phyloP scores from a whole-genome alignment of 1,140 invertebrate genomes.

The Heliothis virescens region DNA sequence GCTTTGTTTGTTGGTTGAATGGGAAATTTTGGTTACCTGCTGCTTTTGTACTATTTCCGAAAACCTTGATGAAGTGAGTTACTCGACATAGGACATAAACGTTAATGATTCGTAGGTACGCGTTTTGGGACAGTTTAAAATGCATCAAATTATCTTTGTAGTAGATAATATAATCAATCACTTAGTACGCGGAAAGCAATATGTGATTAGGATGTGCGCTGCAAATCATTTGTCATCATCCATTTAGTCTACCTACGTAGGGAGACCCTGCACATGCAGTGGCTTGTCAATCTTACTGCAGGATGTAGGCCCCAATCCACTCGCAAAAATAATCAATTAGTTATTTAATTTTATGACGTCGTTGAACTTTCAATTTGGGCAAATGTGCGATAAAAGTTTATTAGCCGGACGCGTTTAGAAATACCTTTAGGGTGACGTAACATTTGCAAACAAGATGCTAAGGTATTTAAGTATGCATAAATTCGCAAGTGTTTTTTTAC shows the following conservation, averaged over 20 bases:
- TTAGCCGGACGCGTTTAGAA: constrained; percentile 14
- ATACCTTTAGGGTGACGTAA: constrained; percentile 24
- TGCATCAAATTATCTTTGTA: no score
- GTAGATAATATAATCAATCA: not conserved
- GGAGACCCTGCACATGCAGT: constrained; percentile 11
- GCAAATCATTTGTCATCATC: constrained; percentile 22
- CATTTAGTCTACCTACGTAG: constrained; percentile 16
- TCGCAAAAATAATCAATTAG: not conserved
- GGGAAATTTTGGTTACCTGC: no score
- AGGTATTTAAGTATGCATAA: constrained; percentile 7
- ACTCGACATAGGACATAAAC: no score
- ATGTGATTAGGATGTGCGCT: not conserved
- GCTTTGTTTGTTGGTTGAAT: no score
- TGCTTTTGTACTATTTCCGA: no score
- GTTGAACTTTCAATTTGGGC: constrained; percentile 16
- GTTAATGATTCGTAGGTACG: no score
- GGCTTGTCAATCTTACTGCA: constrained; percentile 1
- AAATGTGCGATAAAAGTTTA: constrained; percentile 25
- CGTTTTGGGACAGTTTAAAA: no score
- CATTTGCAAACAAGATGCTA: constrained; percentile 18
- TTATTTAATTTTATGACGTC: constrained; percentile 13
- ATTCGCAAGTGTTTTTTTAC: not conserved
- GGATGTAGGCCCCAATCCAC: constrained; percentile 2
- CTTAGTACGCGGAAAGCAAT: not conserved
- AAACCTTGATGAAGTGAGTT: no score